Base-by-base conservation (phyloP, 2,797 vertebrate genomes). In the Cryptoprocta ferox region DNA sequence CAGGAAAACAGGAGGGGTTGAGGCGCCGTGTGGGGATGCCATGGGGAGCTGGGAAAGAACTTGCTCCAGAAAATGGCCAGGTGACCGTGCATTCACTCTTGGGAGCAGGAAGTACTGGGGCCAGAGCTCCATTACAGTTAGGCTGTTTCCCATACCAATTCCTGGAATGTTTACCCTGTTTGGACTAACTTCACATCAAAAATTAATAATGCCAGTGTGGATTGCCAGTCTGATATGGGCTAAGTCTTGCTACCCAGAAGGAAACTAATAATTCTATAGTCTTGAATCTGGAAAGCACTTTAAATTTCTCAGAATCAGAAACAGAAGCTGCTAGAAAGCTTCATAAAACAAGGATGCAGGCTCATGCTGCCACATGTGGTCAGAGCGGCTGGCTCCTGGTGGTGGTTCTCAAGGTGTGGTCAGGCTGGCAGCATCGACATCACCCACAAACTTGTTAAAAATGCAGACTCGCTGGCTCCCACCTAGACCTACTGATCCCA, bases 1-100 rank as follows among this genome's bases (percentile, higher is more conserved):
- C 98, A 89, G 97, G 96, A 97, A 98, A 97, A 96, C 97, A 98
- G 96, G 97, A 98, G 97, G 97, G 95, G 97, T 95, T 89, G 90
- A 96, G 94, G 96, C 89, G 86, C 82, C 92, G 95, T 91, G 95
- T 96, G 84, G 79, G 95, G 96, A 96, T 21, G 70, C 97, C 97
- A 78, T 8, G 6, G 98, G 94, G 98, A 98, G 96, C 96, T 89
- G 56, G 95, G 61, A 93, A 97, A 98, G 95, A 96, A 95, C 94
- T 71, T 88, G 42, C 94, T 91, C 70, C 94, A 79, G 97, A 97
- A 98, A 97, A 87, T 78, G 83, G 94, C 97, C 87, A 37, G 0
- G 2, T 19, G 0, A 95, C 96, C 37, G 28, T 89, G 97, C 78
- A 80, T 94, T 98, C 98, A 48, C 66, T 71, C 96, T 96, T 56